phyloP scores from a whole-genome alignment of 1,140 invertebrate genomes.

The Mycetomoellerius zeteki region DNA sequence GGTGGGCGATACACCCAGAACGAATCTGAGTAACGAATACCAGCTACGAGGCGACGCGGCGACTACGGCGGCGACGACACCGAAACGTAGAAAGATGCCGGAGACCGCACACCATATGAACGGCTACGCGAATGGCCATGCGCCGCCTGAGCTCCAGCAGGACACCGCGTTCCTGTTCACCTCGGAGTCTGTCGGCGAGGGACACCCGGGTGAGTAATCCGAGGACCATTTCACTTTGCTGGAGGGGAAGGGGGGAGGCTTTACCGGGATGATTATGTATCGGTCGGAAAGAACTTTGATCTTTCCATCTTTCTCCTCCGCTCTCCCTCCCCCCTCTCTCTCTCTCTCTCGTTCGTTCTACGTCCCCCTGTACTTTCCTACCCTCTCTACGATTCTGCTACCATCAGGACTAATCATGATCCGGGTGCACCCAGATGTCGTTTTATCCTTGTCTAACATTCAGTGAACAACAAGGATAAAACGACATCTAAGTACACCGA shows the following conservation, averaged over 20 bases:
- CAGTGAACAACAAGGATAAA: no score
- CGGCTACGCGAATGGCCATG: conserved; percentile 92
- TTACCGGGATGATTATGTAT: neutral
- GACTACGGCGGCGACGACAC: conserved; percentile 63
- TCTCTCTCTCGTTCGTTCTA: neutral
- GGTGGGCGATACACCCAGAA: neutral
- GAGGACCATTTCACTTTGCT: neutral
- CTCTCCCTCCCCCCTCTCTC: conserved; percentile 18
- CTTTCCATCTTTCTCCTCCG: conserved; percentile 6
- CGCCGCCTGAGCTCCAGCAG: conserved; percentile 91
- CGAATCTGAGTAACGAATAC: neutral
- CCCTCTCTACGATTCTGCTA: no score
- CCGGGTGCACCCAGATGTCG: no score
- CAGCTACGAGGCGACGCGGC: neutral
- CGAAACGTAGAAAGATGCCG: conserved; percentile 88
- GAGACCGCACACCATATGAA: conserved; percentile 91
- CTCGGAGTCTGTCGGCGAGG: conserved; percentile 99
- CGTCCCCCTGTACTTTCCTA: conserved; percentile 5
- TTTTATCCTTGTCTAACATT: no score
- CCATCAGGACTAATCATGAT: neutral
- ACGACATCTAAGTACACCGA: no score
- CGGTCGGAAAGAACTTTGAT: neutral
- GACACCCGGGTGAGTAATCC: conserved; percentile 94
- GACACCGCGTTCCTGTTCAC: conserved; percentile 98
- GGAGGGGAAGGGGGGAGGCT: no score